phyloP scores from a whole-genome alignment of 2,797 vertebrate species.

The Lepus townsendii region DNA sequence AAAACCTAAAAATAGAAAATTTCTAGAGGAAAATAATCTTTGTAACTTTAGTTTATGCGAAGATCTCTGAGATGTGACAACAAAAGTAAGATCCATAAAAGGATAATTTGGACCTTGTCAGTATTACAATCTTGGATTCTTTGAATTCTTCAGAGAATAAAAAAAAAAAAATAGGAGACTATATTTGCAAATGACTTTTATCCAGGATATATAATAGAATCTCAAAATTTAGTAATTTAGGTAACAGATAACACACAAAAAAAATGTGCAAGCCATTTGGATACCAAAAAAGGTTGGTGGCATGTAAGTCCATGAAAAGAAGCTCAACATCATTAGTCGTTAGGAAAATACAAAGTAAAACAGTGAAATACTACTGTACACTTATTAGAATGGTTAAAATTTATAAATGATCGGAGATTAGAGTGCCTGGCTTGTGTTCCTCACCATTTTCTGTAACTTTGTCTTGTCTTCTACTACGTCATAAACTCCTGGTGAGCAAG shows the following conservation, averaged over 20 bases:
- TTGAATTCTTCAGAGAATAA: slow-evolving; percentile 4
- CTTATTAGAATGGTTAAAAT: background rate
- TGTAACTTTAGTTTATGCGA: background rate
- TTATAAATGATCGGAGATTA: background rate
- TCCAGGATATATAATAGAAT: background rate
- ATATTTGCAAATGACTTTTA: background rate
- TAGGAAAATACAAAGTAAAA: too few relatives aligned
- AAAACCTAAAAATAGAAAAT: slow-evolving; percentile 7
- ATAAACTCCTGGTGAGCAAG: background rate
- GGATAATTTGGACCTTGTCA: slow-evolving; percentile 25
- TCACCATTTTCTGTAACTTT: background rate
- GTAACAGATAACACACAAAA: background rate
- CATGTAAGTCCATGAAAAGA: background rate
- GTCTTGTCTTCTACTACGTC: background rate
- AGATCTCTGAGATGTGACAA: background rate
- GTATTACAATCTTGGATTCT: background rate
- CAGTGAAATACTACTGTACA: too few relatives aligned
- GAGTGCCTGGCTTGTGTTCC: background rate
- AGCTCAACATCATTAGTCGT: too few relatives aligned
- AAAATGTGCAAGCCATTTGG: background rate
- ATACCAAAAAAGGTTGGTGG: background rate
- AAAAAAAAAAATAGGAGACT: background rate
- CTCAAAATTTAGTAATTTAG: slow-evolving; percentile 22
- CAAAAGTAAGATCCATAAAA: background rate
- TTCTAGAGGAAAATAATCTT: background rate